These are phyloP conservation scores for Neotoma lepida DNA, from an alignment of 2,113 vertebrate species.

Conservation along the genomic window DNA sequence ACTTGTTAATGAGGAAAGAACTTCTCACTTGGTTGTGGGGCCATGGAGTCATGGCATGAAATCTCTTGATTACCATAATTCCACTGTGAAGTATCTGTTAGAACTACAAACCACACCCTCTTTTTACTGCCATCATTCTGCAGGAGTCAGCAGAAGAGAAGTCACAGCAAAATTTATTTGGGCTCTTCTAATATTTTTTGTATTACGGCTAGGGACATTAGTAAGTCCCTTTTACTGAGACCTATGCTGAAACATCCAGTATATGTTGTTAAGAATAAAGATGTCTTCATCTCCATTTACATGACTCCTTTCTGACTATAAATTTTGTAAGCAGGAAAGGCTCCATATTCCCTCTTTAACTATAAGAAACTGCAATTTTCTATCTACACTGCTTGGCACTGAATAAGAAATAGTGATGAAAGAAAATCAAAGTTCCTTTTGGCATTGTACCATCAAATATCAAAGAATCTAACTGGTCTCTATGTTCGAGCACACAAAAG, in stretches of 20 bases:
- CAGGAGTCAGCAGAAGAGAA: not conserved
- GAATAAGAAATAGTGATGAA: not conserved
- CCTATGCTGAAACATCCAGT: not conserved
- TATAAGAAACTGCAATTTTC: not conserved
- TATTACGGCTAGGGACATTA: not conserved
- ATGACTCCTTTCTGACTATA: not conserved
- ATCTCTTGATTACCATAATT: not conserved
- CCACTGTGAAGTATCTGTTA: not conserved
- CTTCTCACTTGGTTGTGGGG: not conserved
- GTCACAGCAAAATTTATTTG: not conserved
- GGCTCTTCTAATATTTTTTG: not conserved
- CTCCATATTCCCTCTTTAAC: not conserved
- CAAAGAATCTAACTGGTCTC: not conserved
- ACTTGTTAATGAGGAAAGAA: not conserved
- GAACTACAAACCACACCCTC: not conserved
- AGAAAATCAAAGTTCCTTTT: not conserved
- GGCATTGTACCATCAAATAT: not conserved
- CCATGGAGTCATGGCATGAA: not conserved
- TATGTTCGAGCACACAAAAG: not conserved
- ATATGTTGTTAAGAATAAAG: not conserved
- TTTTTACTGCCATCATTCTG: not conserved
- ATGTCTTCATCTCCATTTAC: not conserved
- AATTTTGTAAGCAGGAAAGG: not conserved
- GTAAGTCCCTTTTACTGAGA: not conserved
- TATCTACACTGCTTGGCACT: not conserved